Conservation (phyloP, 2,888 invertebrate genomes). For the Coelinius sp. region DNA sequence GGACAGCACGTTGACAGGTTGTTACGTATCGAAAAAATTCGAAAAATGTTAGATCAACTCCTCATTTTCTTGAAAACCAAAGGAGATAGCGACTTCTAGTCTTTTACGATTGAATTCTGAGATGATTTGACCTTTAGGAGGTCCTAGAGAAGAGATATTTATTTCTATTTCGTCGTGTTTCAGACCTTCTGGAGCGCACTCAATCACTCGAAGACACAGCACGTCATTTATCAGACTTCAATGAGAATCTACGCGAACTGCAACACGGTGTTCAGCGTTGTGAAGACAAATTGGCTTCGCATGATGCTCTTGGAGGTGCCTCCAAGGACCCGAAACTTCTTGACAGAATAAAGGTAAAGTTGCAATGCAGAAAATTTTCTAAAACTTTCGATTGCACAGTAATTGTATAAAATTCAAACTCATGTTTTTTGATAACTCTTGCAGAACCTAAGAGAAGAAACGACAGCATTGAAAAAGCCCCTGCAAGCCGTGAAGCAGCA, state of each 20-base stretch:
- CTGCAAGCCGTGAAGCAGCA: constrained; percentile 76
- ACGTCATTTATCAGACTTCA: constrained; percentile 86
- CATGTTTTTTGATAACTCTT: constrained; percentile 26
- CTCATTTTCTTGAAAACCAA: too few relatives aligned
- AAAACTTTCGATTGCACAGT: too few relatives aligned
- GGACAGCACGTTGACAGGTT: too few relatives aligned
- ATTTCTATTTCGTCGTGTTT: constrained; percentile 24
- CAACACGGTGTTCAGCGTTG: constrained; percentile 88
- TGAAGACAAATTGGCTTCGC: constrained; percentile 86
- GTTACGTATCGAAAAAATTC: too few relatives aligned
- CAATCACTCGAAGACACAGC: constrained; percentile 88
- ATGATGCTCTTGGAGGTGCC: constrained; percentile 81
- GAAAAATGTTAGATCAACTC: too few relatives aligned
- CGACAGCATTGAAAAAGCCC: constrained; percentile 83
- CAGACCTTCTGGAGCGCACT: constrained; percentile 81
- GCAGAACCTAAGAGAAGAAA: constrained; percentile 82
- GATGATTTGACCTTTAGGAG: too few relatives aligned
- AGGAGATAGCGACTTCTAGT: too few relatives aligned
- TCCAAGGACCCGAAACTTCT: constrained; percentile 87
- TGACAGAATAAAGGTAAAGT: constrained; percentile 85
- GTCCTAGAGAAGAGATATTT: not conserved
- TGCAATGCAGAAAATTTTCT: too few relatives aligned
- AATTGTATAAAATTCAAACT: too few relatives aligned
- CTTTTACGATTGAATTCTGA: too few relatives aligned
- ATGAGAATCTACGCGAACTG: constrained; percentile 87